phyloP scores from a whole-genome alignment of 1,140 invertebrate genomes.

The Oncopeltus fasciatus region DNA sequence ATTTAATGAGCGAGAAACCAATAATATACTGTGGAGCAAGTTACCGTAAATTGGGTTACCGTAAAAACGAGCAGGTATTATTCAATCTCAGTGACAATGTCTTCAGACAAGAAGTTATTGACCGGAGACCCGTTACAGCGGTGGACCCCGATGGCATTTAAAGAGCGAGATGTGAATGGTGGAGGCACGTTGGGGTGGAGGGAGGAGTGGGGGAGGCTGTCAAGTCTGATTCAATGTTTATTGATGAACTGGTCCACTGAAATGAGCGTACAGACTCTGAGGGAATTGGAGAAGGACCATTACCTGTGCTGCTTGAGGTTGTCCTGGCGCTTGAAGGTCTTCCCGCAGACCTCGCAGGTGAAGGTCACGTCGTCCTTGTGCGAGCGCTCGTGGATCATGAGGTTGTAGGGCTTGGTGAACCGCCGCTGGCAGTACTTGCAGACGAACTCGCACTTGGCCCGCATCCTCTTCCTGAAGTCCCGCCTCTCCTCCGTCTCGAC shows the following conservation, averaged over 20 bases:
- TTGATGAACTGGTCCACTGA: background rate
- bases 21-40: too few species aligned
- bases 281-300: background rate
- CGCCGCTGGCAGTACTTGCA: conserved; percentile 97
- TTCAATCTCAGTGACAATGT: background rate
- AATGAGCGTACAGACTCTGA: background rate
- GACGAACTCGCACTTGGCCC: conserved; percentile 92
- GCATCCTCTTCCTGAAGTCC: conserved; percentile 84
- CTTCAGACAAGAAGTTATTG: background rate
- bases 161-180: background rate
- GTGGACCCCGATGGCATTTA: background rate
- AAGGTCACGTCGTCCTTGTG: conserved; percentile 97
- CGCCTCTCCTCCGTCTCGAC: conserved; percentile 80
- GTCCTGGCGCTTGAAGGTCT: conserved; percentile 94
- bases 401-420: conserved; percentile 98
- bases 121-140: background rate
- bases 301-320: conserved; percentile 91
- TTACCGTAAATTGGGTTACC: background rate
- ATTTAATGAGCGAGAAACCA: too few species aligned
- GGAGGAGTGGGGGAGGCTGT: background rate
- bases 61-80: background rate
- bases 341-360: conserved; percentile 96
- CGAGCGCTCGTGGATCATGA: conserved; percentile 96
- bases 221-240: background rate
- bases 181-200: background rate